Evolutionary conservation across 2,888 invertebrate species (phyloP), one percentile per base, ranked within the genome.

Genomic region (Eugnorisma glareosa): DNA sequence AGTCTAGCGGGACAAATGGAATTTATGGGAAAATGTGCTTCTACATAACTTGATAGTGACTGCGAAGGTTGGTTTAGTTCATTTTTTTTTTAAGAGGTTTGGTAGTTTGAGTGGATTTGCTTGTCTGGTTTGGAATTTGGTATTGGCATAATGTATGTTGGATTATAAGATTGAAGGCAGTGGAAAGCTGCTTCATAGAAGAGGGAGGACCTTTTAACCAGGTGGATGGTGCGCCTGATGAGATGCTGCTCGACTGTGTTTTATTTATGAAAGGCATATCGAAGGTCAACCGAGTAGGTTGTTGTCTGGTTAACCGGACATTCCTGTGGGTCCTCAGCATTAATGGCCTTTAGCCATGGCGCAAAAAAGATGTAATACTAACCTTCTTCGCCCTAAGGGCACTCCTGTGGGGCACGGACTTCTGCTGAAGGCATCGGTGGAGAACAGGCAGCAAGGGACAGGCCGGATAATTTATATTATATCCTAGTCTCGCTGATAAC

Each of bases 1-100:
- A 87, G 79, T 85, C 83, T 84, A 69, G 73, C 73, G 83, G 79
- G 84, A 84, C 85, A 82, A 88, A 84, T 87, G 82, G 79, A 88
- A 88, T 88, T 88, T 88, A 77, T 79, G 69, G 77, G 43, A 79
- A 81, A 85, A 81, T 80, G 73, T 77, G 71, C 79, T 77, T 66
- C 66, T 70, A 54, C 64, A 85, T 78, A 79, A 86, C 75, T 51
- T 77, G 67, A 75, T 81, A 77, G 75, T 64, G 57, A 37, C 67
- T 70, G 37, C 54, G 70, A 54, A 40, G 35, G 59, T 57, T 24
- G 11, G 10, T 21, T 66, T 7, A 54, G 48, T 24, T 35, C 1
- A 45, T 37, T 3, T 31, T 75, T 81, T 59, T 68, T 81, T 76
- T 24, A 18, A 45, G 18, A 64, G 11, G 18, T n/a, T n/a, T 7